Base-by-base conservation (phyloP, 2,888 invertebrate genomes). In the Andricus curvator region DNA sequence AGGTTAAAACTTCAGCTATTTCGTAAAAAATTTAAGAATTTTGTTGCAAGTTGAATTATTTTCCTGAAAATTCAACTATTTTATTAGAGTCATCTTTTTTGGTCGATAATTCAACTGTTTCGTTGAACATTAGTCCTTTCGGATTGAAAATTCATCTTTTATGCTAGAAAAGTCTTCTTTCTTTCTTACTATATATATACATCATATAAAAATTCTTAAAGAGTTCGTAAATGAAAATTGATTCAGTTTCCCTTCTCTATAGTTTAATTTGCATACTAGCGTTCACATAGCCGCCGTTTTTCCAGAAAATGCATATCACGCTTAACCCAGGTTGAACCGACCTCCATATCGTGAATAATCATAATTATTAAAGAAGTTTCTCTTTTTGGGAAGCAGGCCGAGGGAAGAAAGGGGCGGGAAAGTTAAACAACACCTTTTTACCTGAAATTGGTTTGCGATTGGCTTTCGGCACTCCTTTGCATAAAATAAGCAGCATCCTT, bases 371-470 rank as follows among this genome's bases (percentile, higher is more conserved):
- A 70, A 48, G 20, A 48, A 51, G 48, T 70, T 70, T 51, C 51
- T 51, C 51, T 70, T 70, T 70, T 70, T 25, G 70, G 70, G 51
- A 70, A 51, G 48, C 48, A 51, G 70, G 48, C 70, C 48, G 41
- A 51, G 70, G 29, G 70, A 70, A 51, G 29, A 70, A 70, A 51
- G 70, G 70, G 70, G 70, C 70, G 70, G 70, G 20, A 51, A 70
- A 70, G 70, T 70, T 70, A 70, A 70, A 70, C 70, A 70, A 70
- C 70, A 51, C 70, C 70, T 70, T 51, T 70, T 70, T 70, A 70
- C 48, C 29, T 70, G 29, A 51, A 70, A 51, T 70, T 70, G 48
- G 70, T 51, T 70, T 70, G 48, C 70, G 51, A 70, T 25, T 70
- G 17, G 70, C 25, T 51, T 70, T 70, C 70, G 48, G 70, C 29